Evolutionary conservation across 2,888 invertebrate species (phyloP).

Genomic region (Epicampocera succincta): DNA sequence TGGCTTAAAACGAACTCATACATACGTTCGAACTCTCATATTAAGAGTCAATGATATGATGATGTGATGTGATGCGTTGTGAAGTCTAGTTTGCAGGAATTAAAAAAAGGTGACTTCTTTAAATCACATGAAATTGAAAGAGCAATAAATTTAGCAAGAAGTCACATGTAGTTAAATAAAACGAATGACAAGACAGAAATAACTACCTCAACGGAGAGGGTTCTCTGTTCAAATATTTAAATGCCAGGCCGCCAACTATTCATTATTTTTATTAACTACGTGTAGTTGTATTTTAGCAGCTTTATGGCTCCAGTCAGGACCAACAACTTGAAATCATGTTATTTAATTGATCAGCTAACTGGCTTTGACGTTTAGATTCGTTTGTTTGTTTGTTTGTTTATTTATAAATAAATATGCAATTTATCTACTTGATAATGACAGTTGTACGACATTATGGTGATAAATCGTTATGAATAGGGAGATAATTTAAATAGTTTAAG

Average conservation of each 20-base stretch:
- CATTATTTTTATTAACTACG: conserved; percentile 37
- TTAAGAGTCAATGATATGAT: conserved; percentile 63
- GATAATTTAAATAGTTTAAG: conserved; percentile 6
- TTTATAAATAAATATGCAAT: conserved; percentile 18
- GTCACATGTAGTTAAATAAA: conserved; percentile 64
- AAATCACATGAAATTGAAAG: conserved; percentile 66
- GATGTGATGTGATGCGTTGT: conserved; percentile 65
- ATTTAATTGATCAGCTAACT: conserved; percentile 65
- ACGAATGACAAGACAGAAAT: conserved; percentile 49
- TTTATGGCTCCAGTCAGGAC: conserved; percentile 23
- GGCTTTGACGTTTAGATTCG: conserved; percentile 46
- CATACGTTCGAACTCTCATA: conserved; percentile 21
- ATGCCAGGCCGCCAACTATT: conserved; percentile 12
- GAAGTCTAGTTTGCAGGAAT: conserved; percentile 52
- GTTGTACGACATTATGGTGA: conserved; percentile 61
- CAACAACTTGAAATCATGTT: conserved; percentile 46
- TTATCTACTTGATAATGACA: conserved; percentile 58
- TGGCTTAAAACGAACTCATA: conserved; percentile 4
- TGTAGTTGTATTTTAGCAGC: conserved; percentile 21
- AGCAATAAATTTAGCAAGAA: conserved; percentile 66
- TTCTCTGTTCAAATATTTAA: conserved; percentile 5
- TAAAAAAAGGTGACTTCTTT: conserved; percentile 65
- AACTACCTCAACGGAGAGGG: conserved; percentile 35
- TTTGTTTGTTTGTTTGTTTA: not conserved
- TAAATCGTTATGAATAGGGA: conserved; percentile 38